Base-by-base conservation (phyloP, 1,140 invertebrate species). In the Drosophila trapezifrons region DNA sequence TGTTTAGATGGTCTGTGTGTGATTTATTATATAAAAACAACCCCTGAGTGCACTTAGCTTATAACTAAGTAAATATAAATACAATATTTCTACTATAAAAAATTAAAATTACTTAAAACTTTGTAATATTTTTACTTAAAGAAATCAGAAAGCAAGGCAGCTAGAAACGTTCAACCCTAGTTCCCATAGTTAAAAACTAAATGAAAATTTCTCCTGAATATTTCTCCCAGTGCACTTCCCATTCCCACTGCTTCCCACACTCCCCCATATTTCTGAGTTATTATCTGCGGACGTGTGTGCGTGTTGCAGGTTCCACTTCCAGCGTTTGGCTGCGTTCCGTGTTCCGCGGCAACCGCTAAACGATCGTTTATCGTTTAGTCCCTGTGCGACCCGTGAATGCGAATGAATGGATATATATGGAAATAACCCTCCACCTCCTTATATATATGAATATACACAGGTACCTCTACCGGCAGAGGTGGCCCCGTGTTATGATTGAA, bases 341-440 rank as follows among this genome's bases (percentile, higher is more conserved):
- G 7, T 38, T 35, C 20, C 37, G 59, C 42, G 60, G 37, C 20
- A 60, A 43, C 57, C 74, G 74, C 76, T 87, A 87, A 86, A 79
- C 83, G 83, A 86, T 86, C 83, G 83, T 78, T 86, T 87, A 86
- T 86, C 83, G 83, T 69, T 86, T 82, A 82, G 76, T 57, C 76
- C 64, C 65, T 77, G 81, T 62, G 47, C 35, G 40, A 45, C 27
- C 54, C 37, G 13, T 35, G 70, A 67, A 65, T 60, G 63, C 37
- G 35, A 51, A 60, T 46, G 58, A 51, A 25, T 59, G 29, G 12
- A 54, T 35, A 17, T 54, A 35, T 54, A 54, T 54, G 51, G 18
- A 54, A 54, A 54, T 54, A 54, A 12, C 17, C 29, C 29, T 0
- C 49, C 17, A 15, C 29, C 49, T 51, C 7, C 27, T 32, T 32